Conservation (phyloP, 1,140 invertebrate genomes). For the Aphelinus certus region DNA sequence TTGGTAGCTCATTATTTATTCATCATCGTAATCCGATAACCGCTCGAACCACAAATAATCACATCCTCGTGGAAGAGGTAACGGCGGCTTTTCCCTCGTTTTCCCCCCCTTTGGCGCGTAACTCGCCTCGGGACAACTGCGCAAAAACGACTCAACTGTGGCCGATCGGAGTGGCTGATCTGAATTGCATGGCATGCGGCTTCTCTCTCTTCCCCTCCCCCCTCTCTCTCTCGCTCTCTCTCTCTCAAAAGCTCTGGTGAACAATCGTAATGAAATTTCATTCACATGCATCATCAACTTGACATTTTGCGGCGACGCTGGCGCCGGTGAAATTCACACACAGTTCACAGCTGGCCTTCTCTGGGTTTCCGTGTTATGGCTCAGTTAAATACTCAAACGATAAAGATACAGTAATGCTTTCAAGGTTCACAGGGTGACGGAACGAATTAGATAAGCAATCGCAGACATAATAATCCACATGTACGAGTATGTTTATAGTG, state of each 20-base stretch:
- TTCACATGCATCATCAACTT: too few species aligned
- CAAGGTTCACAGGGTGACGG: too few species aligned
- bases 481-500: too few species aligned
- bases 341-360: neutral
- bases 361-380: neutral
- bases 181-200: constrained; percentile 23
- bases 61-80: neutral
- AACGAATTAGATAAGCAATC: too few species aligned
- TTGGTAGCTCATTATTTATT: too few species aligned
- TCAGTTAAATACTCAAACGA: neutral
- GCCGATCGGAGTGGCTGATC: constrained; percentile 1
- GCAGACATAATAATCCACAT: too few species aligned
- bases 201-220: neutral
- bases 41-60: neutral
- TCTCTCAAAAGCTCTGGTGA: neutral
- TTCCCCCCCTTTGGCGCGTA: too few species aligned
- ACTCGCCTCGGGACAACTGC: neutral
- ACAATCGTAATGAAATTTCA: constrained; percentile 31
- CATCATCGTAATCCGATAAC: too few species aligned
- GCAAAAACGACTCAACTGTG: neutral
- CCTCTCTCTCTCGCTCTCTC: too few species aligned
- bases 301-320: too few species aligned
- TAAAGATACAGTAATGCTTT: too few species aligned
- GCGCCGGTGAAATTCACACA: too few species aligned
- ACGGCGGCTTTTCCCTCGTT: neutral